Evolutionary conservation across 2,113 vertebrate species (phyloP), one percentile per base, ranked within the genome.

Genomic region (Microtus richardsoni): DNA sequence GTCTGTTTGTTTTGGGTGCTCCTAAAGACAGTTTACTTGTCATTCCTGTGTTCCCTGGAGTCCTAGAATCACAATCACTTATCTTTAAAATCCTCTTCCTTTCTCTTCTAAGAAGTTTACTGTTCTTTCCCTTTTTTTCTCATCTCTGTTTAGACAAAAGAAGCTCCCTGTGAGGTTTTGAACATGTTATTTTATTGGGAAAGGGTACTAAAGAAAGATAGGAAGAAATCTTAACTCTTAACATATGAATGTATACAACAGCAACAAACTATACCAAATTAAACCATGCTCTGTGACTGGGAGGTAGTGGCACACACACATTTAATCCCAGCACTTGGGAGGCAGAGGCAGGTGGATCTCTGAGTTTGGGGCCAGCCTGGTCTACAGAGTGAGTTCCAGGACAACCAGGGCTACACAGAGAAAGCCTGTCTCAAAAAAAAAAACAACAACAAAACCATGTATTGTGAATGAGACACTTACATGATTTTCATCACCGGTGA

Each of bases 11-110:
- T 86, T 77, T 64, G 28, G 41, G 28, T n/a, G 88, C 49, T 85
- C 84, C 89, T 84, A 74, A 89, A 97, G 78, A 80, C 41, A 26
- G 3, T 21, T 89, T 41, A 78, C 66, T 91, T 73, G 58, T 70
- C 83, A 94, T 70, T 87, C 30, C 49, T 75, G n/a, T 41, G 70
- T 77, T 52, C 49, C 19, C 21, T 64, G 36, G 41, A 64, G 58
- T 58, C 74, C 74, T 79, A 87, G 36, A 8, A 89, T 75, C 70
- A 89, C 39, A 74, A 80, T 9, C 36, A 7, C 49, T 52, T 71
- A 82, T 94, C 83, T 36, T 83, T 44, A 93, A 73, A 19, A 82
- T n/a, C 11, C 11, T 74, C 39, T 88, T 91, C 66, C 84, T 82
- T 84, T 33, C 52, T 54, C n/a, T 39, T 44, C 71, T 58, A 91